These are phyloP conservation scores for Mallateleia sp. DNA, from an alignment of 2,888 invertebrate genomes.

Conservation along the genomic window DNA sequence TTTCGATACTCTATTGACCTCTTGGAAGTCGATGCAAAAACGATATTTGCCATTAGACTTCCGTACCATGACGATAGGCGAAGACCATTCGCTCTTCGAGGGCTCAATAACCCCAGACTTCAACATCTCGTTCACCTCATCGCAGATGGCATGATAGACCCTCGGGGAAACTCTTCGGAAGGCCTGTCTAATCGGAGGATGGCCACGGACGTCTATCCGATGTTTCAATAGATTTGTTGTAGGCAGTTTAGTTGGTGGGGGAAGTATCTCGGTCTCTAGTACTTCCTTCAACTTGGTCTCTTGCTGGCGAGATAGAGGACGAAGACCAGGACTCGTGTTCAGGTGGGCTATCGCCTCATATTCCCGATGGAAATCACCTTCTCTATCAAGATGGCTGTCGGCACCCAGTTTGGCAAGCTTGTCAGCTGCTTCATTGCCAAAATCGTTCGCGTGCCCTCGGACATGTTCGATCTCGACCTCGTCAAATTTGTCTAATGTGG, in stretches of 20 bases:
- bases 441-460: slow-evolving; percentile 91
- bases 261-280: neutral
- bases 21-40: slow-evolving; percentile 60
- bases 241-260: neutral
- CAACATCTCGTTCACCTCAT: slow-evolving; percentile 29
- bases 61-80: slow-evolving; percentile 51
- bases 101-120: slow-evolving; percentile 12
- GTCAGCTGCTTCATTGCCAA: slow-evolving; percentile 98
- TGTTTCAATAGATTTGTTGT: neutral
- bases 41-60: slow-evolving; percentile 60
- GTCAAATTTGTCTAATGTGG: neutral
- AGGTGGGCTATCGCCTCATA: too few relatives aligned
- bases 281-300: too few relatives aligned
- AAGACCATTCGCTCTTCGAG: slow-evolving; percentile 51
- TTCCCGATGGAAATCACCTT: too few relatives aligned
- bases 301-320: too few relatives aligned
- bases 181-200: slow-evolving; percentile 27
- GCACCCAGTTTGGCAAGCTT: slow-evolving; percentile 92
- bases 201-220: slow-evolving; percentile 16
- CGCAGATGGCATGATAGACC: neutral
- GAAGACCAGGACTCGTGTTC: too few relatives aligned
- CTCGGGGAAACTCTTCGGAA: slow-evolving; percentile 33
- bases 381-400: too few relatives aligned
- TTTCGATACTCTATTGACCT: slow-evolving; percentile 48
- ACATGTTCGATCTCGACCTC: slow-evolving; percentile 22